Evolutionary conservation across 2,888 invertebrate genomes (phyloP), one percentile per base, ranked within the genome.

Genomic region (Tinea pellionella): DNA sequence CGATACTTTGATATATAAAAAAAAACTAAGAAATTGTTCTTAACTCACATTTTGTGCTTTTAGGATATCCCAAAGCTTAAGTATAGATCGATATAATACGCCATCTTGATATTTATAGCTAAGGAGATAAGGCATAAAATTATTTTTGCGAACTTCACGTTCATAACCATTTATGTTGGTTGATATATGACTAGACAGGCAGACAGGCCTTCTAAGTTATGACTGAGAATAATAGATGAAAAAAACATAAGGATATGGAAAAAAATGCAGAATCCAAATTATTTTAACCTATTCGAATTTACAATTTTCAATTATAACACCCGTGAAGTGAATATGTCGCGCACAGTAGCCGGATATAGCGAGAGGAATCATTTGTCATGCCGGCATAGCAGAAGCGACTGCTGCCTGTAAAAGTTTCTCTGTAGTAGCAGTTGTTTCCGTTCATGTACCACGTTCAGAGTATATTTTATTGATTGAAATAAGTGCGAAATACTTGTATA

Each of bases 141-240:
- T 41, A 47, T 7, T 13, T 15, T 42, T 16, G 2, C 8, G 8
- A 15, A 4, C 6, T 8, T 47, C 13, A 2, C 9, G 47, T 47
- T 7, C 2, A 15, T 8, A 16, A 47, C 16, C 47, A 9, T 18
- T 55, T 55, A 24, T 18, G 55, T 55, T 18, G 15, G 2, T 15
- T 55, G 55, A 55, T 55, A 29, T 55, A 55, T 29, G 55, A 24
- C 55, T 18, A 13, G 55, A 55, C 55, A 55, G 55, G 19, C 55
- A 24, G 55, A 55, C 55, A 55, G 55, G 29, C 2, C 47, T 11
- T 29, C 55, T 55, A 55, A 55, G 55, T 55, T 55, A 55, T 55
- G 55, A 55, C 24, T 19, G 7, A 18, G n/a, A 24, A 24, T 29
- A 19, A 55, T 55, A 55, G 16, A n/a, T n/a, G n/a, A 55, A 19